Evolutionary conservation across 2,797 vertebrate genomes (phyloP).

Genomic region (Diceros bicornis): DNA sequence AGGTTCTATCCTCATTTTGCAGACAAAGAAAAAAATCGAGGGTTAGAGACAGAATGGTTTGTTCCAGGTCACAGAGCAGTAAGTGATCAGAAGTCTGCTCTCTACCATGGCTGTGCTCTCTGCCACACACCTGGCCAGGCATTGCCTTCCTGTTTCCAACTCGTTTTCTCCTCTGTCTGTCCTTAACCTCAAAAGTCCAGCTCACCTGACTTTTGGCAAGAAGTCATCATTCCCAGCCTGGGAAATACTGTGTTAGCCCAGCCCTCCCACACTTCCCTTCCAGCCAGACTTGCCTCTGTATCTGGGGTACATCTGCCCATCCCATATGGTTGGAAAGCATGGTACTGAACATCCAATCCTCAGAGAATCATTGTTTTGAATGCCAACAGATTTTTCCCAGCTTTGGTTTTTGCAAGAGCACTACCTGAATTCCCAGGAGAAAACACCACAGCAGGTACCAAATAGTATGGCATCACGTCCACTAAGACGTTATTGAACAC

Average conservation of each 20-base stretch:
- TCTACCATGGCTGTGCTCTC: accelerated
- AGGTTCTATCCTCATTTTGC: not conserved
- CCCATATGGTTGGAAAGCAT: not conserved
- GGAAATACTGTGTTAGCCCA: not conserved
- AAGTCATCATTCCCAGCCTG: not conserved
- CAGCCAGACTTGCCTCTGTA: not conserved
- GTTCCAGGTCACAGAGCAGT: not conserved
- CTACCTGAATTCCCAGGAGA: not conserved
- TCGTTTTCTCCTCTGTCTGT: not conserved
- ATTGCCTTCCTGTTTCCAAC: not conserved
- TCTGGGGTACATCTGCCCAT: not conserved
- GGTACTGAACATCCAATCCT: not conserved
- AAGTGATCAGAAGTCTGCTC: not conserved
- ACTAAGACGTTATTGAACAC: not conserved
- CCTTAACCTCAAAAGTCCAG: not conserved
- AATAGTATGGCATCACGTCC: not conserved
- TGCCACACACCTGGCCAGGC: not conserved
- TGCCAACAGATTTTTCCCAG: not conserved
- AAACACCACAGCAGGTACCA: not conserved
- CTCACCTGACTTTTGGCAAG: not conserved
- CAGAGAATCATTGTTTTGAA: not conserved
- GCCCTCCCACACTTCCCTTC: not conserved
- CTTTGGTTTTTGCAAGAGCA: not conserved
- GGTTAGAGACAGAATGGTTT: not conserved
- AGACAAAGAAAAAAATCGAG: not conserved